phyloP scores from a whole-genome alignment of 2,113 vertebrate species.

The Nerophis ophidion region DNA sequence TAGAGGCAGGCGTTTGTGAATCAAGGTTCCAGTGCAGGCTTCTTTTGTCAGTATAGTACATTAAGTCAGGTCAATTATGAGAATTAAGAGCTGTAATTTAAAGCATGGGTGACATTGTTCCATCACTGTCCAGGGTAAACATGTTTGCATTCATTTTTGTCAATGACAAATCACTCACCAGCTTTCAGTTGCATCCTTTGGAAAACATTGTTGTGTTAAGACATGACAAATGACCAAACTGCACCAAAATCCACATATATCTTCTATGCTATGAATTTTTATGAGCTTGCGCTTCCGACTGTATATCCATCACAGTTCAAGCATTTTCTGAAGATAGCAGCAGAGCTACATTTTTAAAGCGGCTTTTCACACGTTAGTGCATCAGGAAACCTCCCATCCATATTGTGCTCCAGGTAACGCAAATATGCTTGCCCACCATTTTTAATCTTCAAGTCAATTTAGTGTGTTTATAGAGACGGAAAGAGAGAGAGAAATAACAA shows the following conservation, averaged over 20 bases:
- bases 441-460: slow-evolving; percentile 46
- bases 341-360: slow-evolving; percentile 15
- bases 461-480: slow-evolving; percentile 7
- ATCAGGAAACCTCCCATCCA: slow-evolving; percentile 3
- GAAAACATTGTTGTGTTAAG: background rate
- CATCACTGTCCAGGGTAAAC: background rate
- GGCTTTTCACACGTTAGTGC: slow-evolving; percentile 28
- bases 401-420: slow-evolving; percentile 40
- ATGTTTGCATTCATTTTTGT: background rate
- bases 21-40: no score
- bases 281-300: slow-evolving; percentile 5
- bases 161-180: background rate
- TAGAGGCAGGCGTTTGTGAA: no score
- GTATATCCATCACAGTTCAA: slow-evolving; percentile 15
- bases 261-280: slow-evolving; percentile 9
- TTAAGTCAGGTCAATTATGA: background rate
- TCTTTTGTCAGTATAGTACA: background rate
- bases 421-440: slow-evolving; percentile 22
- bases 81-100: background rate
- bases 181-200: background rate
- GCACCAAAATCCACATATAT: background rate
- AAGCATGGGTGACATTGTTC: background rate
- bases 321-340: slow-evolving; percentile 17
- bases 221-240: slow-evolving; percentile 4
- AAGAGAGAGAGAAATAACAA: slow-evolving; percentile 8